Evolutionary conservation across 2,113 vertebrate species (phyloP).

Genomic region (Grus americana): DNA sequence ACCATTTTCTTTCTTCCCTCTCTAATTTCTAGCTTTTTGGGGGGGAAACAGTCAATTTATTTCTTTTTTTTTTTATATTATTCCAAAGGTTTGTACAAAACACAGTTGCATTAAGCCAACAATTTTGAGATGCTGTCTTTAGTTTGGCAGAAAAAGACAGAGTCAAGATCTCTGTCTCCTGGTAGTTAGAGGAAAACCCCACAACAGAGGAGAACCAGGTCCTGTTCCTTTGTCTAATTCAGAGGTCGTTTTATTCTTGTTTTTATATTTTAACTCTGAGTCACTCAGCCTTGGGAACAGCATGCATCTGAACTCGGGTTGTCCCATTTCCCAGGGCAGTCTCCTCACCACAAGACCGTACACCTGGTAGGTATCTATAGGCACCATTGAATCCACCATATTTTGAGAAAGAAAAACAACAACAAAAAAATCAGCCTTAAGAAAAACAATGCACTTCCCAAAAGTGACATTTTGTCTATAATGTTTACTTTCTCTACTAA

Average conservation of each 20-base stretch:
- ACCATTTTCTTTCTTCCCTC: background rate
- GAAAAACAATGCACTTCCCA: background rate
- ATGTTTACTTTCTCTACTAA: background rate
- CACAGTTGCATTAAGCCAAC: background rate
- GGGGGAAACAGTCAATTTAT: no score
- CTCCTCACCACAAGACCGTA: background rate
- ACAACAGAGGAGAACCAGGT: background rate
- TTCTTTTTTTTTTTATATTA: background rate
- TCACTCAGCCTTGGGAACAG: rapidly evolving
- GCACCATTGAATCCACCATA: background rate
- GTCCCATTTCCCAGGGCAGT: background rate
- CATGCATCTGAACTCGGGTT: background rate
- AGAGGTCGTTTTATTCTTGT: background rate
- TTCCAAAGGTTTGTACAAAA: background rate
- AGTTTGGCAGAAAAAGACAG: background rate
- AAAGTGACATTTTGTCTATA: constrained; percentile 40
- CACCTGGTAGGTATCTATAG: background rate
- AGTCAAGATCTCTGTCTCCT: background rate
- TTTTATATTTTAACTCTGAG: background rate
- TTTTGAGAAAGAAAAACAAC: background rate
- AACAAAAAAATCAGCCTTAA: background rate
- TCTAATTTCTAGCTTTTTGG: background rate
- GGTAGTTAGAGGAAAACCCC: background rate
- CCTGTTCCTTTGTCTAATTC: background rate
- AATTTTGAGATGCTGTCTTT: background rate